A percentile compares a stretch with the other conserved stretches of the same genome.
Evolutionary conservation across 35 echinoderm and acorn worm species (phyloP).

Genomic region (Eucidaris tribuloides): DNA sequence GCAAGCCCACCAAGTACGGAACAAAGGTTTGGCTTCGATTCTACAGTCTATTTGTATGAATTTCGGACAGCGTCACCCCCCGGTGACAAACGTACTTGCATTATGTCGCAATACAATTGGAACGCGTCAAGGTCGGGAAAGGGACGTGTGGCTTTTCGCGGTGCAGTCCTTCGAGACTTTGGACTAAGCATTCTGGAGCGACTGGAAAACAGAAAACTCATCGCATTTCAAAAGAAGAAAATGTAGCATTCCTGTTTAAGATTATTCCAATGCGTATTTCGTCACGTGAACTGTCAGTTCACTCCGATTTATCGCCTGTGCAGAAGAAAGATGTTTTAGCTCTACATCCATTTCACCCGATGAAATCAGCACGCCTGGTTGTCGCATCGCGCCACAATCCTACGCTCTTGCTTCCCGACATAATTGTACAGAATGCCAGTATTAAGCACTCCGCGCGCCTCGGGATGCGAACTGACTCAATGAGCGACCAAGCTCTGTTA

Average conservation of each 20-base stretch:
- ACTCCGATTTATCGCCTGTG: background rate
- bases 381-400: background rate
- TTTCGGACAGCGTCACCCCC: background rate
- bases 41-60: background rate
- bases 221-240: conserved; percentile 1
- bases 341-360: background rate
- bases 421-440: background rate
- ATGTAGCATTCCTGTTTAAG: conserved; percentile 16
- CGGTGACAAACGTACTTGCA: background rate
- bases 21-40: background rate
- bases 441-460: conserved; percentile 7
- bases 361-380: background rate
- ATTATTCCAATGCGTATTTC: conserved; percentile 12
- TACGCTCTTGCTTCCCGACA: conserved; percentile 4
- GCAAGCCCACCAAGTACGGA: background rate
- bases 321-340: conserved; percentile 14
- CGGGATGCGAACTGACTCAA: conserved; percentile 23
- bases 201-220: background rate
- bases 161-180: background rate
- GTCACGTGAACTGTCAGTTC: background rate
- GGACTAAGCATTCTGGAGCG: background rate
- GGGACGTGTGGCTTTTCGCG: background rate
- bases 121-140: background rate
- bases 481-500: conserved; percentile 3
- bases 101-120: background rate